Percentiles rank a stretch among this genome's conserved stretches.
These are phyloP conservation scores for Porites australiensis DNA, from an alignment of 64 coral and sea anemone species.

Conservation along the genomic window DNA sequence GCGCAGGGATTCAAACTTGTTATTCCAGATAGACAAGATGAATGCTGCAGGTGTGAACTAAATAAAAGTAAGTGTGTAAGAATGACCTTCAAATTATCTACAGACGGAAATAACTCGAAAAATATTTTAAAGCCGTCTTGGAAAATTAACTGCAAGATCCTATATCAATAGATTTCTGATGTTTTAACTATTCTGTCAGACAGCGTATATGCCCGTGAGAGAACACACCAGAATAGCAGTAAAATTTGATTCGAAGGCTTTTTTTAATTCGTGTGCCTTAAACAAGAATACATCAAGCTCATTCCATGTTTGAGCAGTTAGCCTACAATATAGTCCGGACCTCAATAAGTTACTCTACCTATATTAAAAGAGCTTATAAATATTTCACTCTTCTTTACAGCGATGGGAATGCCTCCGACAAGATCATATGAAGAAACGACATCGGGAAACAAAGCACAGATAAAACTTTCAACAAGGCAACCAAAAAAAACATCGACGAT, in stretches of 20 bases:
- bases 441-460: not conserved
- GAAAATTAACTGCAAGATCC: too few relatives aligned
- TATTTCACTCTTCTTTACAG: not conserved
- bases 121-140: too few relatives aligned
- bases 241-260: too few relatives aligned
- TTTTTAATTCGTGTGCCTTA: too few relatives aligned
- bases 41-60: not conserved
- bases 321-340: too few relatives aligned
- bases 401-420: not conserved
- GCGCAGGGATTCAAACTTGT: not conserved
- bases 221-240: too few relatives aligned
- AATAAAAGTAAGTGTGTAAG: not conserved
- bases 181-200: too few relatives aligned
- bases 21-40: not conserved
- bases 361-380: not conserved
- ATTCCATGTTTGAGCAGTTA: too few relatives aligned
- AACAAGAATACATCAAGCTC: too few relatives aligned
- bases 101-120: too few relatives aligned
- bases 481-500: not conserved
- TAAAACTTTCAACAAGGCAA: not conserved
- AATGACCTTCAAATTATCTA: not conserved
- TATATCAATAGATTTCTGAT: too few relatives aligned
- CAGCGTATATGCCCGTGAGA: too few relatives aligned
- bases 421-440: not conserved
- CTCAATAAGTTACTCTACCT: not conserved